Evolutionary conservation across 2,888 invertebrate genomes (phyloP).

Genomic region (Heliconius aoede): DNA sequence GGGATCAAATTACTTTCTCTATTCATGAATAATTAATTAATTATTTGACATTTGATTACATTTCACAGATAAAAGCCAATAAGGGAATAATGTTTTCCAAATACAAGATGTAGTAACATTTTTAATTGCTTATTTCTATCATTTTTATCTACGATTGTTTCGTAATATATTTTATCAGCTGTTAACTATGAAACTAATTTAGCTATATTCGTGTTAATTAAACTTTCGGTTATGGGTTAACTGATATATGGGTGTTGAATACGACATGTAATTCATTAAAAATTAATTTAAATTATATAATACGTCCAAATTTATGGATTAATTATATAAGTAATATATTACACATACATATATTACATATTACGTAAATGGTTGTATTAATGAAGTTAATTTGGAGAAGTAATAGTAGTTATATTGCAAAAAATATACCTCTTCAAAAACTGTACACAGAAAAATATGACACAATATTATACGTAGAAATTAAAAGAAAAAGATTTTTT

Average conservation of each 20-base stretch:
- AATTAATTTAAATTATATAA: constrained; percentile 1
- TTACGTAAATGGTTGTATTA: no score
- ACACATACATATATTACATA: no score
- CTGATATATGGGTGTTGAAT: not conserved
- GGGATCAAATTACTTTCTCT: constrained; percentile 16
- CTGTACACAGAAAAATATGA: not conserved
- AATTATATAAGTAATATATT: no score
- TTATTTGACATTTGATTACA: constrained; percentile 1
- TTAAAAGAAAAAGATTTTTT: not conserved
- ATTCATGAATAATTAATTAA: constrained; percentile 3
- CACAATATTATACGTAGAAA: not conserved
- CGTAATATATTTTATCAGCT: constrained; percentile 18
- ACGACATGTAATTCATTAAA: not conserved
- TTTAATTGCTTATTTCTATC: constrained; percentile 13
- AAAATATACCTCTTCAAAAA: not conserved
- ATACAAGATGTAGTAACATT: not conserved
- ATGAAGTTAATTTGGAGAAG: not conserved
- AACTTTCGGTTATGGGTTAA: not conserved
- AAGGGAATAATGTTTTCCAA: not conserved
- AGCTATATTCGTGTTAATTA: constrained; percentile 3
- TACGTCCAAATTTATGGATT: not conserved
- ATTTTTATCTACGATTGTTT: not conserved
- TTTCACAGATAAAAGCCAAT: not conserved
- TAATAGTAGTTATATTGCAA: not conserved
- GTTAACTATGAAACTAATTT: not conserved